These are phyloP conservation scores for Pagrus major DNA, from an alignment of 2,113 vertebrate genomes.

Conservation along the genomic window DNA sequence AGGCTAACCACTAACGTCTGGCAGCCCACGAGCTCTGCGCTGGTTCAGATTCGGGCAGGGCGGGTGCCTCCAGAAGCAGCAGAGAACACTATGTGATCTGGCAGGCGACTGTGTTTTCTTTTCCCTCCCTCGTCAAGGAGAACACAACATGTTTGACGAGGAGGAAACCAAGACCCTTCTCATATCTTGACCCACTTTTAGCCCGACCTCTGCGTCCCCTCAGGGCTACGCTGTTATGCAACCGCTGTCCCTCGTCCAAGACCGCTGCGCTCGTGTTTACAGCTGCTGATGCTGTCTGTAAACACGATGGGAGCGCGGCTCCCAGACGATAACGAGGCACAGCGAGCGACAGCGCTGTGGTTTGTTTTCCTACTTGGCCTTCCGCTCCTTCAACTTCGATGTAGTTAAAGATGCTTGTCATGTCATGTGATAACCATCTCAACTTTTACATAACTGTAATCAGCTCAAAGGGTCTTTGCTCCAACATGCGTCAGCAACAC, in stretches of 20 bases:
- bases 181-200: slow-evolving; percentile 44
- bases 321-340: slow-evolving; percentile 13
- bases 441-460: slow-evolving; percentile 39
- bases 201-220: slow-evolving; percentile 19
- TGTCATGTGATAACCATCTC: slow-evolving; percentile 18
- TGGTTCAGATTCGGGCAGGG: slow-evolving; percentile 3
- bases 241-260: slow-evolving; percentile 8
- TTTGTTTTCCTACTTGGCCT: background rate
- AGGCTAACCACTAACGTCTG: slow-evolving; percentile 5
- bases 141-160: slow-evolving; percentile 45
- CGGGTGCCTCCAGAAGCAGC: background rate
- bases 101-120: slow-evolving; percentile 57
- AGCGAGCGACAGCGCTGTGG: background rate
- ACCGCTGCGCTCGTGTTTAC: background rate
- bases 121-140: background rate
- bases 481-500: slow-evolving; percentile 1
- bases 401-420: background rate
- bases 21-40: background rate
- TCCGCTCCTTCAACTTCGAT: background rate
- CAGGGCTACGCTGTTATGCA: slow-evolving; percentile 53
- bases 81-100: slow-evolving; percentile 74
- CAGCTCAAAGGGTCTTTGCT: background rate
- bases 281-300: slow-evolving; percentile 25
- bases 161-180: slow-evolving; percentile 53
- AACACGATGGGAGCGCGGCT: slow-evolving; percentile 34